phyloP scores from a whole-genome alignment of 2,797 vertebrate species.

The Neolamprologus multifasciatus region DNA sequence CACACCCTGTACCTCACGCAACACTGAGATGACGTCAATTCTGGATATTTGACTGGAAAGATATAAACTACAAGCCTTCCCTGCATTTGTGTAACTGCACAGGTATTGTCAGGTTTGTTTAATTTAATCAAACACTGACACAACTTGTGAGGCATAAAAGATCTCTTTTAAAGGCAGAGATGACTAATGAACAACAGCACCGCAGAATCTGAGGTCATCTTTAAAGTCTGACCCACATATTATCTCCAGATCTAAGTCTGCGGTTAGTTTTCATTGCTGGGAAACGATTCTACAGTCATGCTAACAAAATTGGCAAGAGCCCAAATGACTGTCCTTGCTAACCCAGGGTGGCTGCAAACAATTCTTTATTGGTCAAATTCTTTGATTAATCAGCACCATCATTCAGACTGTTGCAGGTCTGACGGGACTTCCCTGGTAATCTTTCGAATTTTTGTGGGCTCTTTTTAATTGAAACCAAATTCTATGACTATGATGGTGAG shows the following conservation, averaged over 20 bases:
- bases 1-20: slow-evolving; percentile 16
- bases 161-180: not conserved
- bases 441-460: not conserved
- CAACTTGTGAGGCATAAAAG: not conserved
- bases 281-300: not conserved
- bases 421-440: not conserved
- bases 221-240: not conserved
- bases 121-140: not conserved
- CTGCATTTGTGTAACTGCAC: not conserved
- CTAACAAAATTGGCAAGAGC: not conserved
- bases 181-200: not conserved
- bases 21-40: not conserved
- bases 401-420: not conserved
- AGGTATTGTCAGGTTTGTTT: not conserved
- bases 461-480: not conserved
- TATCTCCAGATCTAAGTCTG: not conserved
- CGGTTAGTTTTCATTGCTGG: not conserved
- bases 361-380: not conserved
- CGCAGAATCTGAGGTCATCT: slow-evolving; percentile 1
- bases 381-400: not conserved
- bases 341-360: not conserved
- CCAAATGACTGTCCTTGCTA: not conserved
- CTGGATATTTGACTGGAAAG: not conserved
- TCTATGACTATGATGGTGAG: not conserved
- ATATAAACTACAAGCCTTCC: not conserved